These are phyloP conservation scores for Acrocephalus arundinaceus DNA, from an alignment of 2,113 vertebrate genomes.

Conservation along the genomic window DNA sequence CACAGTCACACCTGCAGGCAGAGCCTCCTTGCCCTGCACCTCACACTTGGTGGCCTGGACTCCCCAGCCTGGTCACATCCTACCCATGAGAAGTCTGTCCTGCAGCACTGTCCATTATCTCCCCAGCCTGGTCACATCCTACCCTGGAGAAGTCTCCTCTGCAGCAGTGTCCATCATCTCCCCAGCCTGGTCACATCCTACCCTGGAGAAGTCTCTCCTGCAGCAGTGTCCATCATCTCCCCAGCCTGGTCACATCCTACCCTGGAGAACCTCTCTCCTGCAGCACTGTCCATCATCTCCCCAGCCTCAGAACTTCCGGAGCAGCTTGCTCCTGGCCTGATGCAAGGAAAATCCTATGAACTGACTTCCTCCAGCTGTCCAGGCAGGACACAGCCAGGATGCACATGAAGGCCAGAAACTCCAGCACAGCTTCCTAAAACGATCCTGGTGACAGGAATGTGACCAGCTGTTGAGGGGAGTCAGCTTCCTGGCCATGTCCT, in stretches of 20 bases:
- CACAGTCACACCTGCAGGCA: background rate
- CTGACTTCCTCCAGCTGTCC: background rate
- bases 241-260: background rate
- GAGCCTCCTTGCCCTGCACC: background rate
- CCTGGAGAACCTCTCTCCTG: background rate
- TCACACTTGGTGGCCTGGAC: rapidly evolving
- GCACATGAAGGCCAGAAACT: background rate
- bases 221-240: background rate
- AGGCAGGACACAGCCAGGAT: background rate
- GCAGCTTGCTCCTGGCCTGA: background rate
- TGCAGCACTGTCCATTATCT: background rate
- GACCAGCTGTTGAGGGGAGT: background rate
- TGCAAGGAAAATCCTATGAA: background rate
- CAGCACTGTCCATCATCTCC: background rate
- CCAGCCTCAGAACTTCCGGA: background rate
- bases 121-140: background rate
- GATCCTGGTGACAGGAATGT: background rate
- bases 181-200: background rate
- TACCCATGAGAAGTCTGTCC: background rate
- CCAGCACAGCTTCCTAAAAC: background rate
- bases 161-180: background rate
- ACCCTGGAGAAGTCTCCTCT: background rate
- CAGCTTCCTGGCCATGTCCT: background rate
- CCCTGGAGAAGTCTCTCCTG: background rate
- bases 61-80: background rate